Evolutionary conservation across 2,113 vertebrate species (phyloP).

Genomic region (Clarias macrocephalus): DNA sequence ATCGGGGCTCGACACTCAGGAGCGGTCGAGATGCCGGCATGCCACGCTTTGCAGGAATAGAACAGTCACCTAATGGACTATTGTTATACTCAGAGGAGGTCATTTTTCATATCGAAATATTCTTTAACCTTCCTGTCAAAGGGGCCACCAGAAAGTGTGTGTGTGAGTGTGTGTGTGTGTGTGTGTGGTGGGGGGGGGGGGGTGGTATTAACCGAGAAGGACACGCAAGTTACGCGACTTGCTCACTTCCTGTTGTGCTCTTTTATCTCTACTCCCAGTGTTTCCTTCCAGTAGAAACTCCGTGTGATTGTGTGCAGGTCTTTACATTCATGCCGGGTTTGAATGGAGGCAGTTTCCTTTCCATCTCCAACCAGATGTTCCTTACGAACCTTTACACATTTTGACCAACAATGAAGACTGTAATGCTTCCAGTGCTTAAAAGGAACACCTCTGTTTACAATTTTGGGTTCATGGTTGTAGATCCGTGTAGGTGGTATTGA

Average conservation of each 20-base stretch:
- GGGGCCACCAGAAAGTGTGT: conserved; percentile 18
- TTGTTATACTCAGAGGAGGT: conserved; percentile 37
- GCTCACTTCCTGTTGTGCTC: conserved; percentile 41
- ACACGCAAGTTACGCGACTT: not conserved
- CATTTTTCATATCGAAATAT: conserved; percentile 13
- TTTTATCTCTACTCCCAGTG: conserved; percentile 53
- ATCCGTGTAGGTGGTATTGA: not conserved
- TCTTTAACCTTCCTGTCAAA: conserved; percentile 36
- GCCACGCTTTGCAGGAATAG: conserved; percentile 19
- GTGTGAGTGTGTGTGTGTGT: not conserved
- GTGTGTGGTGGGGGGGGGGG: not conserved
- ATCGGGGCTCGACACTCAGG: conserved; percentile 34
- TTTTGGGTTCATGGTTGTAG: not conserved
- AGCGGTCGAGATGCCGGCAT: conserved; percentile 18
- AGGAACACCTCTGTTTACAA: not conserved
- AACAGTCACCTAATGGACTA: conserved; percentile 24
- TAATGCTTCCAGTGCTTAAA: not conserved
- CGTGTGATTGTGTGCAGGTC: not conserved
- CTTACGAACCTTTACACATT: not conserved
- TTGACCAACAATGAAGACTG: not conserved
- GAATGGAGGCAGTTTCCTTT: not conserved
- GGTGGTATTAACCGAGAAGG: not conserved
- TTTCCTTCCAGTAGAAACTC: conserved; percentile 17
- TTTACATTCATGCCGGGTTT: not conserved
- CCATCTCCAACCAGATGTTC: not conserved